These are phyloP conservation scores for Micrasema longulum DNA, from an alignment of 1,140 invertebrate genomes.

Conservation along the genomic window DNA sequence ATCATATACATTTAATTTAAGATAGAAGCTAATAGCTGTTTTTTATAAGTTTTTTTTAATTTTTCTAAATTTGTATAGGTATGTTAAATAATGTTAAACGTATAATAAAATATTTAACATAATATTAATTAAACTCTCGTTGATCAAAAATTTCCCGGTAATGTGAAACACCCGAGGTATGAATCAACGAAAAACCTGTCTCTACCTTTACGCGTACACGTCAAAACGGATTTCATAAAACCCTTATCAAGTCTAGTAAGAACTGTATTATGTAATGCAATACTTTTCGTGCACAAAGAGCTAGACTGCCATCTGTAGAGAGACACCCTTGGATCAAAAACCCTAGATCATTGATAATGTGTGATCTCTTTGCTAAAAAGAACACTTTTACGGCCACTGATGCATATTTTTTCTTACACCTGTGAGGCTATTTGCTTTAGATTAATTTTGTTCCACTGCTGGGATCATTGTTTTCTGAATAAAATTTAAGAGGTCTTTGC, in stretches of 20 bases:
- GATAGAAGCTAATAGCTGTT: no score
- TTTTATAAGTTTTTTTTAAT: no score
- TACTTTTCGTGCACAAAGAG: constrained; percentile 45
- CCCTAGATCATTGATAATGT: constrained; percentile 49
- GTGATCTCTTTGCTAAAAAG: constrained; percentile 33
- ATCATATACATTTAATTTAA: no score
- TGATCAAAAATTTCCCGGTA: constrained; percentile 17
- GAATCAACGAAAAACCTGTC: constrained; percentile 28
- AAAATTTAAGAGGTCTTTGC: constrained; percentile 18
- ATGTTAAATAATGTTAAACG: no score
- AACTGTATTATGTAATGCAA: background rate
- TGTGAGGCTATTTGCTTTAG: constrained; percentile 8
- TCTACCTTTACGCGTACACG: constrained; percentile 40
- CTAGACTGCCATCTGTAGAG: constrained; percentile 38
- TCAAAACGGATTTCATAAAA: constrained; percentile 51
- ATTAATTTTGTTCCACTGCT: constrained; percentile 46
- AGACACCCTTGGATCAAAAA: constrained; percentile 27
- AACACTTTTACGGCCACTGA: background rate
- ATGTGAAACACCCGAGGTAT: constrained; percentile 15
- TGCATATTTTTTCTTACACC: constrained; percentile 26
- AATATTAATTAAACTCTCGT: no score
- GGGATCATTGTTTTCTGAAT: constrained; percentile 50
- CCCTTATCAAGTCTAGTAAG: constrained; percentile 51
- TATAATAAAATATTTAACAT: no score
- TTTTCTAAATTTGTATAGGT: no score